Evolutionary conservation across 2,888 invertebrate genomes (phyloP).

Genomic region (Pogonocherus hispidulus): DNA sequence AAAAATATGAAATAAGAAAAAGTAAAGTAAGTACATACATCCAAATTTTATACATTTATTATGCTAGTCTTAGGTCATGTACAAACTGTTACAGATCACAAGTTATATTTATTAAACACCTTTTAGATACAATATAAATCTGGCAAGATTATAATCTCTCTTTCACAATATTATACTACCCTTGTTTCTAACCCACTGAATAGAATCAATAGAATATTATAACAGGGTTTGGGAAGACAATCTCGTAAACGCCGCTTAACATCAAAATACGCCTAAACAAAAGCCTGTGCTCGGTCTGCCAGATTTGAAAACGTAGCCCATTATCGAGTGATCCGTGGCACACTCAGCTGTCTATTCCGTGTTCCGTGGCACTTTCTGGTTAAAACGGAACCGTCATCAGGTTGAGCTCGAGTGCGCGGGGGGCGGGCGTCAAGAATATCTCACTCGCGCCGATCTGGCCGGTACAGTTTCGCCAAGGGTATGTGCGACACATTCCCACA

Average conservation of each 20-base stretch:
- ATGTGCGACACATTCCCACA: slow-evolving; percentile 61
- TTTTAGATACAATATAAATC: too few species aligned
- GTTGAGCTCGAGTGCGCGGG: slow-evolving; percentile 40
- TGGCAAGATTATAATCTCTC: too few species aligned
- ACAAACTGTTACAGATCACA: too few species aligned
- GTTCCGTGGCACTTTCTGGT: slow-evolving; percentile 54
- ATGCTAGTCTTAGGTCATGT: too few species aligned
- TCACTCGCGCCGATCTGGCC: slow-evolving; percentile 62
- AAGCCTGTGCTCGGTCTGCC: not conserved
- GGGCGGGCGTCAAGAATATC: slow-evolving; percentile 57
- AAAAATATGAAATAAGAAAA: too few species aligned
- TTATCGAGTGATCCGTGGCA: slow-evolving; percentile 11
- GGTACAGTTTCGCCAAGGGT: slow-evolving; percentile 61
- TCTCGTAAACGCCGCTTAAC: not conserved
- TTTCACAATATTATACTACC: too few species aligned
- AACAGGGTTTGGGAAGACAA: not conserved
- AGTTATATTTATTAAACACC: too few species aligned
- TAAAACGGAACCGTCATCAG: slow-evolving; percentile 59
- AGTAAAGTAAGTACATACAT: too few species aligned
- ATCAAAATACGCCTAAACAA: not conserved
- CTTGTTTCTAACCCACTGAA: too few species aligned
- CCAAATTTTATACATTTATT: too few species aligned
- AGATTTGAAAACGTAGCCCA: not conserved
- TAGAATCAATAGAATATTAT: not conserved
- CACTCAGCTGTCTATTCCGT: slow-evolving; percentile 13